Base-by-base conservation (phyloP, 2,113 vertebrate genomes). In the Prietella phreatophila region DNA sequence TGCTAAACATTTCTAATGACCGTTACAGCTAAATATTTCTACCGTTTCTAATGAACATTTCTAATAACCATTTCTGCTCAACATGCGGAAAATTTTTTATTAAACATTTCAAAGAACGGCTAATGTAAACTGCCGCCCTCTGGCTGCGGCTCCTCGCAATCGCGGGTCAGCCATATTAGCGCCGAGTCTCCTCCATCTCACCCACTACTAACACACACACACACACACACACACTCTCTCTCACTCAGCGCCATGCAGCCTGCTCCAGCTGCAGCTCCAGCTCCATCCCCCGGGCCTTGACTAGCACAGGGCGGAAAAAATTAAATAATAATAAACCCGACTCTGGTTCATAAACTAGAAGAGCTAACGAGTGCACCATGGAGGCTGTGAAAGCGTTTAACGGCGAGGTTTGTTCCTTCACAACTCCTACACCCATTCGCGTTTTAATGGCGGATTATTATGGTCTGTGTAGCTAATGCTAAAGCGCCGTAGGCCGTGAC, bases 331-430 rank as follows among this genome's bases (percentile, higher is more conserved):
- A 47, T 8, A 47, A 7, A 6, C 17, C 33, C 39, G 20, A 25
- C n/a, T 85, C 83, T 27, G 67, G 0, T 84, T 22, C 53, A 36
- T 90, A 89, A 78, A 78, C 67, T 42, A 55, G 15, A 81, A 30
- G 55, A 61, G 2, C 36, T 11, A 91, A 84, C 88, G 9, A 58
- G 83, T 67, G 69, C 92, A 93, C 78, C 83, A 96, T 96, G 96
- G 96, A 96, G 94, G 96, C 96, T 82, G 96, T 96, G 65, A 96
- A 96, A 94, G 91, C 95, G 73, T 96, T 96, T 91, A 96, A 96
- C 93, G 94, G 94, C 88, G 96, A 96, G 96, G 96, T 96, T 94
- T 92, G 95, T 96, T 58, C 86, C 88, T 80, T 50, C 7, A 19
- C 42, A 19, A 71, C n/a, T 65, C 13, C 5, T 15, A 3, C n/a